Evolutionary conservation across 2,113 vertebrate genomes (phyloP), one percentile per base, ranked within the genome.

Genomic region (Dromas ardeola): DNA sequence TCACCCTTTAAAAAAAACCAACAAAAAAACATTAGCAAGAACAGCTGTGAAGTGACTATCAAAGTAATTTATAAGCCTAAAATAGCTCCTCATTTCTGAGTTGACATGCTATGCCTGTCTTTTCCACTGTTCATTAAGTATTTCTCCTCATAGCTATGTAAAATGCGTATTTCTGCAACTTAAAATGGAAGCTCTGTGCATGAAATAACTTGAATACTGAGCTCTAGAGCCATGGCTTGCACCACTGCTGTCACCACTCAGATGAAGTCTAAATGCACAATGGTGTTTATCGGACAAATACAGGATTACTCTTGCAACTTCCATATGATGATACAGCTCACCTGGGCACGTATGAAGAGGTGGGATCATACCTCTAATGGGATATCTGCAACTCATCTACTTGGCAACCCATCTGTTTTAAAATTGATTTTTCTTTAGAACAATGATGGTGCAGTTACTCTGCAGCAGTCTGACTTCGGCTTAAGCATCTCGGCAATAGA

Each of bases 401-500:
- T 78, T 77, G 45, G 32, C 30, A 80, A 22, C 6, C n/a, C 32
- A 30, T 50, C n/a, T 56, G n/a, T 67, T 80, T 72, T 56, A 77
- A 80, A 80, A 38, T 16, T 53, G 6, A 14, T 81, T 88, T 92
- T 92, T 52, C 61, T 97, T 74, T 88, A 99, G 99, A 98, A 98
- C n/a, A 97, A 90, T 20, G 97, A 92, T 30, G 69, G 7, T 6
- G 52, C 87, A 58, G 62, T 86, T 77, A 47, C 83, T 30, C 26
- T 61, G 22, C 98, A 99, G n/a, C 95, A 67, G 1, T 67, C 96
- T 22, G 98, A 98, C 17, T 99, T 99, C 43, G 99, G 99, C 81
- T 98, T 99, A 90, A 99, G 92, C 40, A 95, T 99, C 81, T 99
- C 98, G 21, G 97, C 99, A 76, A 93, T 99, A 79, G 94, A 80